Percentiles rank a stretch among this genome's conserved stretches.
Conservation (phyloP, 2,888 invertebrate species). For the Lydus trimaculatus region DNA sequence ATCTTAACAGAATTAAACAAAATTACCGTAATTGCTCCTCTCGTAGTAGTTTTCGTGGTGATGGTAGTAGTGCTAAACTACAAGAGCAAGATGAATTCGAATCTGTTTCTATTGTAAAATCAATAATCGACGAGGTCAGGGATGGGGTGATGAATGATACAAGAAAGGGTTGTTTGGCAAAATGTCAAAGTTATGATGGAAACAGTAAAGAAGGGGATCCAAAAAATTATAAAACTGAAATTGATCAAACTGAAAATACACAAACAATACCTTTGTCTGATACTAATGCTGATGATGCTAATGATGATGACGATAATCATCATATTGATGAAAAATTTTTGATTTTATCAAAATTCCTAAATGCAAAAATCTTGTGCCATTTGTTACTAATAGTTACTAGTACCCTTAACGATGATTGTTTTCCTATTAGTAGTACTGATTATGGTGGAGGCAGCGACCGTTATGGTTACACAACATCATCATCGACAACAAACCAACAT, state of each 20-base stretch:
- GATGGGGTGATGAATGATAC: slow-evolving; percentile 40
- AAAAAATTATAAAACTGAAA: not conserved
- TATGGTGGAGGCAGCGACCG: slow-evolving; percentile 51
- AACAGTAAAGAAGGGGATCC: slow-evolving; percentile 13
- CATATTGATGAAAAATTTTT: slow-evolving; percentile 14
- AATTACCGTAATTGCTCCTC: not conserved
- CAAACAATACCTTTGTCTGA: not conserved
- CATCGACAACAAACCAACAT: slow-evolving; percentile 35
- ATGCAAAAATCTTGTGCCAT: slow-evolving; percentile 21
- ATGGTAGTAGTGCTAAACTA: too few species aligned
- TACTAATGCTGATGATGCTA: too few species aligned
- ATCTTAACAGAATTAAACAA: not conserved
- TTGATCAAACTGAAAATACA: slow-evolving; percentile 4
- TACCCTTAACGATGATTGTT: slow-evolving; percentile 36
- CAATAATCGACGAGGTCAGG: slow-evolving; percentile 49
- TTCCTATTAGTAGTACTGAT: slow-evolving; percentile 45
- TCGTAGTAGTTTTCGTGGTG: slow-evolving; percentile 11
- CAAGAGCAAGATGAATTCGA: slow-evolving; percentile 20
- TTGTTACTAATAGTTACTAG: slow-evolving; percentile 32
- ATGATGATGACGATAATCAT: not conserved
- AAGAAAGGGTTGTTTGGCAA: slow-evolving; percentile 27
- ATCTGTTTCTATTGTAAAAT: slow-evolving; percentile 40
- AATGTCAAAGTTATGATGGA: slow-evolving; percentile 21
- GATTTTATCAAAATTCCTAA: slow-evolving; percentile 20
- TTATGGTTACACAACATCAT: slow-evolving; percentile 40